Evolutionary conservation across 2,797 vertebrate genomes (phyloP).

Genomic region (Carduelis carduelis): DNA sequence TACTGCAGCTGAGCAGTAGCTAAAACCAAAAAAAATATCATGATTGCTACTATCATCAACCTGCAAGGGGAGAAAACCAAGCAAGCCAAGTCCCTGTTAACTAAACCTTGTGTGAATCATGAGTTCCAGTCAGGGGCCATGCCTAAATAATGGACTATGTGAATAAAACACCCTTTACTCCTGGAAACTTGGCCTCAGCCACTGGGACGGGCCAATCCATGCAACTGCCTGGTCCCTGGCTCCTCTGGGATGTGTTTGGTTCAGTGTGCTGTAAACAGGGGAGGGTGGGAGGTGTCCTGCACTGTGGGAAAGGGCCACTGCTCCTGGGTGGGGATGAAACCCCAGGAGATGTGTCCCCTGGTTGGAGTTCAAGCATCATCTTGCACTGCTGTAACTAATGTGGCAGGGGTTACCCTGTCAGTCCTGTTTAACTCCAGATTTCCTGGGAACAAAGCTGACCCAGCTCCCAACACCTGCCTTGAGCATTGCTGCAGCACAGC

Average conservation of each 20-base stretch:
- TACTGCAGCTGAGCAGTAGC: not conserved
- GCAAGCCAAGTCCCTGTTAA: not conserved
- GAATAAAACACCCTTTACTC: conserved; percentile 29
- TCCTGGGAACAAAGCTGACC: not conserved
- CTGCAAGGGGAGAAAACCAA: not conserved
- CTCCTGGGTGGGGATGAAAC: conserved; percentile 23
- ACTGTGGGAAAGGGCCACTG: not conserved
- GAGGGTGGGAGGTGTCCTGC: conserved; percentile 13
- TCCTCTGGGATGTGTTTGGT: conserved; percentile 23
- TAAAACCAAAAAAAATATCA: not conserved
- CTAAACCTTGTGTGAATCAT: conserved; percentile 36
- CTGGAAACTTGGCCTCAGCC: conserved; percentile 65
- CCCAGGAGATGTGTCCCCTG: not conserved
- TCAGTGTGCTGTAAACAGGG: conserved; percentile 11
- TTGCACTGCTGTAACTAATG: not conserved
- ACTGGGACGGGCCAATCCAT: not conserved
- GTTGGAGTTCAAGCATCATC: not conserved
- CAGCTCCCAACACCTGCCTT: not conserved
- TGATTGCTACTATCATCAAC: conserved; percentile 16
- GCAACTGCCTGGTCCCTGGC: conserved; percentile 11
- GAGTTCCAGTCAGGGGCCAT: conserved; percentile 43
- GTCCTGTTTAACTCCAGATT: not conserved
- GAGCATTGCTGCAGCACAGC: accelerated
- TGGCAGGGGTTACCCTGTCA: not conserved
- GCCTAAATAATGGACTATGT: conserved; percentile 16